Evolutionary conservation across 2,797 vertebrate species (phyloP).

Genomic region (Chiloscyllium punctatum): DNA sequence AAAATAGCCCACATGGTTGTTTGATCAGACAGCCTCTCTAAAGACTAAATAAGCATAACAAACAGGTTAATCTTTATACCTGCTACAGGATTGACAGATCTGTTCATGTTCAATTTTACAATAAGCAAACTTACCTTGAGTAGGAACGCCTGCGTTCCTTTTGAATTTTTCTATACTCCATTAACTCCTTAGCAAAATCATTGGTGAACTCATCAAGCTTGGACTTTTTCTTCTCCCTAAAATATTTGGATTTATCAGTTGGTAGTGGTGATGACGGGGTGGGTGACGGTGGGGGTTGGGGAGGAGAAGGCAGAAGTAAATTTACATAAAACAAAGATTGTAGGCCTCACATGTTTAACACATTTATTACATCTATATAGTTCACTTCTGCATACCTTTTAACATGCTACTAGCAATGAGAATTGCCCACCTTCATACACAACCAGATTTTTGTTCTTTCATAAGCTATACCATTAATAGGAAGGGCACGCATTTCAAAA

Average conservation of each 20-base stretch:
- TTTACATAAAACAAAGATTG: background rate
- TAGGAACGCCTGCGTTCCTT: slow-evolving; percentile 90
- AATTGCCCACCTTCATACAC: background rate
- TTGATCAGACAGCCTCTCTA: background rate
- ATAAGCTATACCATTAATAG: too few relatives aligned
- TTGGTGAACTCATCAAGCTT: slow-evolving; percentile 99
- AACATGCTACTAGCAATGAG: background rate
- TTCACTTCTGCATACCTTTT: slow-evolving; percentile 23
- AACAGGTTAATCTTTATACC: too few relatives aligned
- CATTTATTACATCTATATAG: background rate
- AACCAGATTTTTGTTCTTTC: too few relatives aligned
- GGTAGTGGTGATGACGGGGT: background rate
- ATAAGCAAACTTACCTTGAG: slow-evolving; percentile 72
- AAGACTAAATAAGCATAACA: background rate
- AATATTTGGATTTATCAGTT: slow-evolving; percentile 24
- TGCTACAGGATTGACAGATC: background rate
- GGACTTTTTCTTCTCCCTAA: slow-evolving; percentile 85
- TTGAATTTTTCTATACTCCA: slow-evolving; percentile 96
- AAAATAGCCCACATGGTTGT: background rate
- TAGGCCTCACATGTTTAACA: background rate
- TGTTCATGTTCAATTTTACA: background rate
- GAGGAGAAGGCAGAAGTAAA: background rate
- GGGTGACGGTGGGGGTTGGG: slow-evolving; percentile 37
- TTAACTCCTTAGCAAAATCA: slow-evolving; percentile 98
- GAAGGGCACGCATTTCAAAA: background rate